Evolutionary conservation across 1,140 invertebrate genomes (phyloP).

Genomic region (Goniozus legneri): DNA sequence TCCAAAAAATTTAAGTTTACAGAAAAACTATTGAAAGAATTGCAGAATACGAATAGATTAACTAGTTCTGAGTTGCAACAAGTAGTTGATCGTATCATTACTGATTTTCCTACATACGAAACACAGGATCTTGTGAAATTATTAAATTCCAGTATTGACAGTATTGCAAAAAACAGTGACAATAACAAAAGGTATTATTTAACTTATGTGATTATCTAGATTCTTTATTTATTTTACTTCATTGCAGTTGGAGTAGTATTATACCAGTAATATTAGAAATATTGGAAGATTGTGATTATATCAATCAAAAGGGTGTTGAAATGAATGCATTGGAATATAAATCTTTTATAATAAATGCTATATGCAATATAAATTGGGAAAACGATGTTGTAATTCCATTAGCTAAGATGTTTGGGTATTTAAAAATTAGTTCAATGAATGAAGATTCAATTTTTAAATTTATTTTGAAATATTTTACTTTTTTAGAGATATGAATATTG

Average conservation of each 20-base stretch:
- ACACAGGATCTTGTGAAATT: conserved; percentile 33
- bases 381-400: conserved; percentile 42
- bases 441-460: conserved; percentile 1
- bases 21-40: conserved; percentile 22
- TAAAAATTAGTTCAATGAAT: conserved; percentile 4
- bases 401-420: conserved; percentile 53
- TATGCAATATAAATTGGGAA: conserved; percentile 45
- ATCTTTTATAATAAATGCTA: conserved; percentile 44
- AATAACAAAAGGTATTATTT: conserved; percentile 30
- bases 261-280: conserved; percentile 48
- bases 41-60: conserved; percentile 25
- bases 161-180: conserved; percentile 37
- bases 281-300: conserved; percentile 46
- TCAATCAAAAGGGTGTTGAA: conserved; percentile 41
- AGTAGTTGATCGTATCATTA: conserved; percentile 34
- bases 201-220: background rate
- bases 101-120: conserved; percentile 35
- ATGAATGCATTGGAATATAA: conserved; percentile 51
- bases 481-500: conserved; percentile 43
- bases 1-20: conserved; percentile 37
- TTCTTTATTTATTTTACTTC: background rate
- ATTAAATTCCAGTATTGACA: conserved; percentile 39
- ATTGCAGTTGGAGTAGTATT: conserved; percentile 53
- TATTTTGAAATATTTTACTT: conserved; percentile 8
- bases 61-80: conserved; percentile 25